phyloP scores from a whole-genome alignment of 2,797 vertebrate species.

The Onychomys torridus region DNA sequence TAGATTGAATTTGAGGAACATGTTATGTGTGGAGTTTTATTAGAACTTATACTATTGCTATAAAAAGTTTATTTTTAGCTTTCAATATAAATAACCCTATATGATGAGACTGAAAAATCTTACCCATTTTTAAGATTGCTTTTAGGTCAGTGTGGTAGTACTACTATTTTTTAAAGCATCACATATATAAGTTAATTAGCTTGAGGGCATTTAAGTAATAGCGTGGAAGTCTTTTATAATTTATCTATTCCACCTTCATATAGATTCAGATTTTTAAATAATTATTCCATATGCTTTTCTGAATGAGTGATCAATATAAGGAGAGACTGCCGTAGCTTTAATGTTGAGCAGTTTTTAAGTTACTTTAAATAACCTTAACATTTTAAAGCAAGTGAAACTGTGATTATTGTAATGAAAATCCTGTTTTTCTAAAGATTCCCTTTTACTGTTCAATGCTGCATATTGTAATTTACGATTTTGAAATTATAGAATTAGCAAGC shows the following conservation, averaged over 20 bases:
- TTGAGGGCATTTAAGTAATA: neutral
- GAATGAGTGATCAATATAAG: neutral
- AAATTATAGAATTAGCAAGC: slow-evolving; percentile 66
- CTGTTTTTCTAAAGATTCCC: slow-evolving; percentile 65
- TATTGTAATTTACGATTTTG: slow-evolving; percentile 63
- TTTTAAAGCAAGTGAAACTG: slow-evolving; percentile 49
- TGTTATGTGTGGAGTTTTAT: slow-evolving; percentile 43
- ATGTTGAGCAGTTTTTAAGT: neutral
- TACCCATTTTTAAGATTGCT: neutral
- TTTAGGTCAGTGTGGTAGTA: slow-evolving; percentile 37
- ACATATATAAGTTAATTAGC: slow-evolving; percentile 31
- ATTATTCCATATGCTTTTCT: slow-evolving; percentile 46
- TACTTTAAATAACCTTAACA: slow-evolving; percentile 50
- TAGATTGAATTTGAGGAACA: slow-evolving; percentile 55
- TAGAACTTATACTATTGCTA: neutral
- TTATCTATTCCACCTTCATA: slow-evolving; percentile 37
- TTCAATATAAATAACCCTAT: slow-evolving; percentile 35
- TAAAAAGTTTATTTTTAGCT: slow-evolving; percentile 3
- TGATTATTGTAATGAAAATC: slow-evolving; percentile 58
- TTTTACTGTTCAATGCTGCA: slow-evolving; percentile 39
- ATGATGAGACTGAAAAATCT: slow-evolving; percentile 51
- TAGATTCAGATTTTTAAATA: slow-evolving; percentile 48
- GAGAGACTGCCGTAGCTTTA: slow-evolving; percentile 15
- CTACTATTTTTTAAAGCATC: neutral
- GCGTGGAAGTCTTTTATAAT: neutral